Evolutionary conservation across 2,113 vertebrate genomes (phyloP), one percentile per base, ranked within the genome.

Genomic region (Zosterops lateralis): DNA sequence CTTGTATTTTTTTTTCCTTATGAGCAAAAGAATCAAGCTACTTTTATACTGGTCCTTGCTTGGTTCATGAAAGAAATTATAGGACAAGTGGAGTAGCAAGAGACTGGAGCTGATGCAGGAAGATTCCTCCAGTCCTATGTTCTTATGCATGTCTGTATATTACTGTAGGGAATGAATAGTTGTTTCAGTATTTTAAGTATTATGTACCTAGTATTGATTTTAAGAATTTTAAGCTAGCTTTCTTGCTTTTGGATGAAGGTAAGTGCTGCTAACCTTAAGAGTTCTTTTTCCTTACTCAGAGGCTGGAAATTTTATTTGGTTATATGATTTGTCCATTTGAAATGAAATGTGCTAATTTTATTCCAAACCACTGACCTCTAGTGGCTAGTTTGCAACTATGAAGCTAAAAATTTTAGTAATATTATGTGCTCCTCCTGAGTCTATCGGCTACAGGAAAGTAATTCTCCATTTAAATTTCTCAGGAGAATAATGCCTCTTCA

Each of bases 311-410:
- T 25, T 21, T 58, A 36, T 40, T 82, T 90, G 16, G 31, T 9
- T 1, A 25, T 66, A 51, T 5, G 17, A 26, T 56, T 54, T 57
- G 4, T 28, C 56, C 14, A 42, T 34, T 42, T 89, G 73, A 87
- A 93, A 84, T 67, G 2, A 82, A 89, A 32, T 47, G 38, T 61
- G 31, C 47, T 84, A 31, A 62, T 90, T 91, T 70, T 65, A 38
- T 88, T 90, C 72, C 50, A 61, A 82, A 88, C 32, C 36, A 54
- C 75, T 96, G 93, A 93, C 95, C 68, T 93, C 94, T 95, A 64
- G 94, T 94, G 92, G 92, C 67, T 86, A 13, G 3, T 65, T 78
- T 84, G 92, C 68, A 78, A 31, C 60, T 56, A 26, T 8, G 47
- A 84, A 87, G 45, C 53, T 50, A 70, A 66, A 64, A 15, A 17